Conservation (phyloP, 2,888 invertebrate species). For the Stenodera caucasica region DNA sequence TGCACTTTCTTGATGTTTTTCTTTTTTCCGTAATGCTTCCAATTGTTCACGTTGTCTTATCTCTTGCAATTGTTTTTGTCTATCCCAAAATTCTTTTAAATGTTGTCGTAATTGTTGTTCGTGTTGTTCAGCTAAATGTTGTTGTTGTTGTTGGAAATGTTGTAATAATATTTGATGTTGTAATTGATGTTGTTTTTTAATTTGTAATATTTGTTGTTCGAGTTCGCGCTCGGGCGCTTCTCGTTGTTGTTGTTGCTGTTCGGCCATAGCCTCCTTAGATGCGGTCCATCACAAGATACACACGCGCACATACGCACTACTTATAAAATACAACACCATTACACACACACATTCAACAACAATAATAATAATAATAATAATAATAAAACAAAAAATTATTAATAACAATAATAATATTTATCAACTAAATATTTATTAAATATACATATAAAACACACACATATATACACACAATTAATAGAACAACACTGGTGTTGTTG, state of each 20-base stretch:
- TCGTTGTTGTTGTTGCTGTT: constrained; percentile 51
- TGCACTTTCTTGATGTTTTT: constrained; percentile 94
- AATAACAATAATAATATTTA: too few relatives aligned
- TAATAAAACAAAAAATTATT: too few relatives aligned
- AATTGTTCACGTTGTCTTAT: constrained; percentile 77
- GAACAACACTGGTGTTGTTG: background rate
- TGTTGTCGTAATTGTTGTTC: constrained; percentile 88
- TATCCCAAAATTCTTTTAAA: constrained; percentile 90
- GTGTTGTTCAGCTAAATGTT: constrained; percentile 87
- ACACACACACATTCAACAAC: constrained; percentile 29
- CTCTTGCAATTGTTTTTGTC: constrained; percentile 80
- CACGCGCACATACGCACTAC: constrained; percentile 26
- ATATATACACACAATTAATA: background rate
- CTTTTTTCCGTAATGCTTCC: constrained; percentile 87
- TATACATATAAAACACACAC: background rate
- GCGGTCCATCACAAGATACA: constrained; percentile 38
- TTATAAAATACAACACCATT: constrained; percentile 20
- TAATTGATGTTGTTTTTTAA: constrained; percentile 91
- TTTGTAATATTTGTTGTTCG: constrained; percentile 66
- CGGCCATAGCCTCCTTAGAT: constrained; percentile 48
- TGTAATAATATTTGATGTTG: constrained; percentile 90
- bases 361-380: too few relatives aligned
- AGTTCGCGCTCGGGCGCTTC: constrained; percentile 55
- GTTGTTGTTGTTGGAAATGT: constrained; percentile 89
- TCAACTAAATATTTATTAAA: background rate